Evolutionary conservation across 1,140 invertebrate species (phyloP).

Genomic region (Ptiloglossa arizonensis): DNA sequence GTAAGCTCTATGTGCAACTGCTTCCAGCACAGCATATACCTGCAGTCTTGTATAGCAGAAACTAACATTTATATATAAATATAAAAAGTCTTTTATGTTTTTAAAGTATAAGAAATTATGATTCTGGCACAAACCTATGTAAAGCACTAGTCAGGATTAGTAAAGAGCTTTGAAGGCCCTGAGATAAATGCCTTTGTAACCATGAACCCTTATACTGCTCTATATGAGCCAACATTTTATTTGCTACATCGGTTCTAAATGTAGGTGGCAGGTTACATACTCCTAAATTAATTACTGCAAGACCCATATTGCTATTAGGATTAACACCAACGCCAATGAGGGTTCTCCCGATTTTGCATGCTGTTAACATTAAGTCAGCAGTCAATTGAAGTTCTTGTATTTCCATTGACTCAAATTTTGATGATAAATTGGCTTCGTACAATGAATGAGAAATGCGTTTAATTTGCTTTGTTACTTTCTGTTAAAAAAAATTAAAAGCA

Average conservation of each 20-base stretch:
- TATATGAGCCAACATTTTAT: constrained; percentile 84
- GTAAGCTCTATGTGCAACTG: constrained; percentile 21
- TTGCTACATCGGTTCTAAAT: constrained; percentile 86
- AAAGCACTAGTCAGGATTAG: constrained; percentile 82
- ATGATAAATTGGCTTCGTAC: constrained; percentile 79
- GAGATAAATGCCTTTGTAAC: constrained; percentile 82
- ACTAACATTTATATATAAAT: constrained; percentile 30
- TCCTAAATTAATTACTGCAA: constrained; percentile 85
- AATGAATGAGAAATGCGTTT: constrained; percentile 82
- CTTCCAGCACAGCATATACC: constrained; percentile 12
- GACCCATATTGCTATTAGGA: constrained; percentile 84
- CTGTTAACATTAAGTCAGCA: constrained; percentile 85
- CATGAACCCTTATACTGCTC: constrained; percentile 84
- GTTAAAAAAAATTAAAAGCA: constrained; percentile 61
- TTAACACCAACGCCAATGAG: constrained; percentile 84
- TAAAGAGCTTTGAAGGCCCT: constrained; percentile 83
- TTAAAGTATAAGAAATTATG: constrained; percentile 64
- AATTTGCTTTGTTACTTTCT: constrained; percentile 85
- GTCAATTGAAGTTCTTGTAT: constrained; percentile 84
- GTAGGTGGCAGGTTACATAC: constrained; percentile 85
- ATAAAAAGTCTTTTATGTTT: constrained; percentile 31
- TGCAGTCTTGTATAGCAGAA: constrained; percentile 46
- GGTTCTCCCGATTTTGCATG: constrained; percentile 84
- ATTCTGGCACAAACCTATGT: constrained; percentile 82
- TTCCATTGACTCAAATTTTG: constrained; percentile 80